Conservation (phyloP, 2,797 vertebrate species). For the Potorous gilbertii region DNA sequence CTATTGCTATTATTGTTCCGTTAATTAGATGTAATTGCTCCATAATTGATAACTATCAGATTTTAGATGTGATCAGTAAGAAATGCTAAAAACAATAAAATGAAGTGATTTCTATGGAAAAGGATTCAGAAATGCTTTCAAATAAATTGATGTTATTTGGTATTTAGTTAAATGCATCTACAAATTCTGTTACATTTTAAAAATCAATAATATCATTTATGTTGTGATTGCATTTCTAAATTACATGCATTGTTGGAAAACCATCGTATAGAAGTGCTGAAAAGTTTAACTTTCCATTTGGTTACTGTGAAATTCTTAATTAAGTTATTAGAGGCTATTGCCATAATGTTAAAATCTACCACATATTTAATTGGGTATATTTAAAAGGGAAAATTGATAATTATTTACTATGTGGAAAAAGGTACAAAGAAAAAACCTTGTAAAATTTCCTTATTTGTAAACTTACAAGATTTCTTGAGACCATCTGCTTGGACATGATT, state of each 20-base stretch:
- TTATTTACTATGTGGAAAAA: not conserved
- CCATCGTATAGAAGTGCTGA: not conserved
- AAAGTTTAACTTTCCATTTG: not conserved
- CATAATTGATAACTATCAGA: not conserved
- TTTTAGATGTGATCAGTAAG: not conserved
- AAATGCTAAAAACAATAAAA: not conserved
- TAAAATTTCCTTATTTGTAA: not conserved
- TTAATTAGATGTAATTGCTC: not conserved
- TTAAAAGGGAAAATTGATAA: not conserved
- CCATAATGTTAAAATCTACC: not conserved
- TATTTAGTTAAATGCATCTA: not conserved
- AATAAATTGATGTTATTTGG: not conserved
- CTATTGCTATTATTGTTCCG: not conserved
- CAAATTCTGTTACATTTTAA: not conserved
- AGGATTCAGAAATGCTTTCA: not conserved
- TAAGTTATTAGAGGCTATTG: not conserved
- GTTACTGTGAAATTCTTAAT: not conserved
- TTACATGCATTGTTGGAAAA: not conserved
- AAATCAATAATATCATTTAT: not conserved
- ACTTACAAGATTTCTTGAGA: not conserved
- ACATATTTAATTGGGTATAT: not conserved
- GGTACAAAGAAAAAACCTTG: not conserved
- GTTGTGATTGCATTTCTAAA: not conserved
- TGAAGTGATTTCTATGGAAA: not conserved
- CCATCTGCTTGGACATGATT: not conserved